Conservation (phyloP, 2,888 invertebrate genomes). For the Vandiemenella viatica region DNA sequence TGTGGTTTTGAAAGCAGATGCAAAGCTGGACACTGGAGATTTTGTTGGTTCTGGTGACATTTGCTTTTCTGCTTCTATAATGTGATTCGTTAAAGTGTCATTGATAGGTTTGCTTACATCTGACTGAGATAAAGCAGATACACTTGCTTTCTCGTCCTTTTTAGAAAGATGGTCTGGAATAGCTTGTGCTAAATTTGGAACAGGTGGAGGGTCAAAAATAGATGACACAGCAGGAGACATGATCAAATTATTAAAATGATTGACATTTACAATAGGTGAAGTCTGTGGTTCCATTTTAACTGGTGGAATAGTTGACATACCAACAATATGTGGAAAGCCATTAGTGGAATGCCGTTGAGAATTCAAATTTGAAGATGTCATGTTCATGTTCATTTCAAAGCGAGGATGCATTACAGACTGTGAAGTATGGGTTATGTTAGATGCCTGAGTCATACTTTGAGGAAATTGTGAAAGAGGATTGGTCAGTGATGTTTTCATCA, state of each 20-base stretch:
- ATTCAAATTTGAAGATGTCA: conserved; percentile 29
- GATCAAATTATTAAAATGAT: conserved; percentile 26
- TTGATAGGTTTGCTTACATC: conserved; percentile 15
- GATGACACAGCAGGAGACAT: conserved; percentile 41
- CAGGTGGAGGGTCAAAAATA: conserved; percentile 47
- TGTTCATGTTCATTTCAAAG: conserved; percentile 11
- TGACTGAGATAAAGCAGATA: conserved; percentile 32
- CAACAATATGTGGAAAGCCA: conserved; percentile 9
- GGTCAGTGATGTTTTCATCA: too few species aligned
- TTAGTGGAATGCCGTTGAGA: conserved; percentile 26
- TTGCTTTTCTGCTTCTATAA: conserved; percentile 40
- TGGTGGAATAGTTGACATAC: background rate
- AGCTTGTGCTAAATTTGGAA: conserved; percentile 27
- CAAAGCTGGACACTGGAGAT: conserved; percentile 36
- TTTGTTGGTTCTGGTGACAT: conserved; percentile 30
- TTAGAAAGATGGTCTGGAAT: conserved; percentile 33
- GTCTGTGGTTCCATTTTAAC: conserved; percentile 1
- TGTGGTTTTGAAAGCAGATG: conserved; percentile 47
- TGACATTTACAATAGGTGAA: conserved; percentile 1
- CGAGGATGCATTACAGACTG: conserved; percentile 11
- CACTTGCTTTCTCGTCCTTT: conserved; percentile 44
- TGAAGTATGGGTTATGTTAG: background rate
- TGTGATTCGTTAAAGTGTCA: conserved; percentile 27
- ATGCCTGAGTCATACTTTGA: background rate
- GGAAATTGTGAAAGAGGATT: background rate